Evolutionary conservation across 2,113 vertebrate species (phyloP).

Genomic region (Numenius arquata): DNA sequence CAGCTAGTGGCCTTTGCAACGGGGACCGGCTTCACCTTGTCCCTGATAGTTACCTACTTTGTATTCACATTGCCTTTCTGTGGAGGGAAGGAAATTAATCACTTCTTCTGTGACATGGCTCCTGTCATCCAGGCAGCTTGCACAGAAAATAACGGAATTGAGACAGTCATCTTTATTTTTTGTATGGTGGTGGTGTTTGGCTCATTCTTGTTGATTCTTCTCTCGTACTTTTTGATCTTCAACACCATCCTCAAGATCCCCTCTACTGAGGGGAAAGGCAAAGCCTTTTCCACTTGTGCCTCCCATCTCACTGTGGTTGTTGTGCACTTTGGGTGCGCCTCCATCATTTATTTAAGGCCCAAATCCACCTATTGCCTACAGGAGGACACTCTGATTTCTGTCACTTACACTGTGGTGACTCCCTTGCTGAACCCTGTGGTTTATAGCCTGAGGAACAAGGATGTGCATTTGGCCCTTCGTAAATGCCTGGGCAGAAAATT

Average conservation of each 20-base stretch:
- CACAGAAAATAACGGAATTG: background rate
- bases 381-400: background rate
- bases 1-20: background rate
- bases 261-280: background rate
- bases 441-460: background rate
- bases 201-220: background rate
- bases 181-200: background rate
- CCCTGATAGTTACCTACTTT: background rate
- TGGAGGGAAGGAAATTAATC: background rate
- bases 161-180: background rate
- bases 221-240: background rate
- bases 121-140: background rate
- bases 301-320: constrained; percentile 1
- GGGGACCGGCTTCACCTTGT: background rate
- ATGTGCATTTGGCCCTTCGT: background rate
- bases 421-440: background rate
- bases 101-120: constrained; percentile 33
- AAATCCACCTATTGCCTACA: background rate
- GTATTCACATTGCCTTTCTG: constrained; percentile 10
- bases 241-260: background rate
- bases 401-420: background rate
- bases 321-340: background rate
- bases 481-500: background rate
- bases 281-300: constrained; percentile 13
- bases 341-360: background rate